Base-by-base conservation (phyloP, 2,888 invertebrate species). In the Drosophila histrio region DNA sequence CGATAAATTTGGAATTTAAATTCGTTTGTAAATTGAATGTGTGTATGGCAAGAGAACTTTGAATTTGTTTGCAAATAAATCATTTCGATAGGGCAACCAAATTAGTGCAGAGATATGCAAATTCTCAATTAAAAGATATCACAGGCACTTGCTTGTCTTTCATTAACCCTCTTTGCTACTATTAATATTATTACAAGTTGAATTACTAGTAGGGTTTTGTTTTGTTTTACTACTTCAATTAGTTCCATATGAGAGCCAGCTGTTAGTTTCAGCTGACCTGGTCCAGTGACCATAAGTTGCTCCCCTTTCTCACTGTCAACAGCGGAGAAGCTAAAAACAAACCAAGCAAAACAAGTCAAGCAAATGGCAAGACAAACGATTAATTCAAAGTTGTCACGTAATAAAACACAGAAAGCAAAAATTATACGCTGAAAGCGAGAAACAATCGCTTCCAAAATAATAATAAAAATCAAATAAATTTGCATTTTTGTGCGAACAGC, bases 341-440 rank as follows among this genome's bases (percentile, higher is more conserved):
- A n/a, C n/a, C n/a, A 60, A 62, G 44, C 53, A 49, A 66, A 46
- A 43, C 49, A n/a, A n/a, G n/a, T n/a, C 62, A 57, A 76, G 53
- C 17, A 46, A 30, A 9, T 47, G 28, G 39, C 60, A 63, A 72
- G 69, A 58, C 52, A 71, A 75, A 63, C 83, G 78, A 73, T 84
- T 74, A 80, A 86, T 72, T 82, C 72, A 83, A 77, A 77, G 77
- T 74, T 80, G 87, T 84, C 84, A 84, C 84, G 84, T 84, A 84
- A 86, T 83, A 86, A 83, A 83, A 76, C 67, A 80, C 71, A 68
- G 62, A 75, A 62, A 74, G 43, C 64, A 49, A 67, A 65, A 70
- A 73, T 59, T 63, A 72, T 63, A 56, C 65, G 68, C 70, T 54
- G 67, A 68, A 80, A 67, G 65, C 72, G 72, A 67, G 53, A 73